These are phyloP conservation scores for Upupa epops DNA, from an alignment of 2,113 vertebrate genomes.

Conservation along the genomic window DNA sequence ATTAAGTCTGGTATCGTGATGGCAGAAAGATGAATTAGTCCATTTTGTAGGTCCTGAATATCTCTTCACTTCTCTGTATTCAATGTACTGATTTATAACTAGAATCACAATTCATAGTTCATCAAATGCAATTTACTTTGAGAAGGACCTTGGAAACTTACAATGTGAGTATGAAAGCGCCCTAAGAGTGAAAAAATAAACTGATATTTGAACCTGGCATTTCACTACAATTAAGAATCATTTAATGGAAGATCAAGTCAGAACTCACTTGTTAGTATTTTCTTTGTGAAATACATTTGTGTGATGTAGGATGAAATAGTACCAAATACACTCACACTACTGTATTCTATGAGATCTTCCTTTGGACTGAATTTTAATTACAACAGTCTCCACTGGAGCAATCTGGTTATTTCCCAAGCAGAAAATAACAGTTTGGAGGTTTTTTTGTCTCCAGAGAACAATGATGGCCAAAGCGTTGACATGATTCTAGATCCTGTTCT, in stretches of 20 bases:
- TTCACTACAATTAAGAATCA: neutral
- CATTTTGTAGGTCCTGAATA: neutral
- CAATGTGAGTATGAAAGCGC: rapidly evolving
- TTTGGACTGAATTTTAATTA: neutral
- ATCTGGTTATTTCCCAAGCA: neutral
- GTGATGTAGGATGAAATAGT: rapidly evolving
- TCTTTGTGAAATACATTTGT: neutral
- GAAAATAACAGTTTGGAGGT: neutral
- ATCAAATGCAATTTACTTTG: neutral
- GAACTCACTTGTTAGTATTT: neutral
- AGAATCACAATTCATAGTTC: neutral
- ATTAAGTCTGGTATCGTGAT: neutral
- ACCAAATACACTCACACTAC: neutral
- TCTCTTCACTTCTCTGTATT: neutral
- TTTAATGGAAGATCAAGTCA: neutral
- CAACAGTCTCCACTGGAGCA: neutral
- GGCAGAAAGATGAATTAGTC: neutral
- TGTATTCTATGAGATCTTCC: neutral
- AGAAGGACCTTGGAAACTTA: neutral
- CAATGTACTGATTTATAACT: neutral
- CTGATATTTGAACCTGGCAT: neutral
- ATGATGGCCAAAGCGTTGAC: neutral
- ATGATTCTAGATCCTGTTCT: neutral
- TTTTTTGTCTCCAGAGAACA: neutral
- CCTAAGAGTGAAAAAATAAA: neutral